A percentile compares a stretch with the other conserved stretches of the same genome.
These are phyloP conservation scores for Mythimna pallens DNA, from an alignment of 2,888 invertebrate species.

Conservation along the genomic window DNA sequence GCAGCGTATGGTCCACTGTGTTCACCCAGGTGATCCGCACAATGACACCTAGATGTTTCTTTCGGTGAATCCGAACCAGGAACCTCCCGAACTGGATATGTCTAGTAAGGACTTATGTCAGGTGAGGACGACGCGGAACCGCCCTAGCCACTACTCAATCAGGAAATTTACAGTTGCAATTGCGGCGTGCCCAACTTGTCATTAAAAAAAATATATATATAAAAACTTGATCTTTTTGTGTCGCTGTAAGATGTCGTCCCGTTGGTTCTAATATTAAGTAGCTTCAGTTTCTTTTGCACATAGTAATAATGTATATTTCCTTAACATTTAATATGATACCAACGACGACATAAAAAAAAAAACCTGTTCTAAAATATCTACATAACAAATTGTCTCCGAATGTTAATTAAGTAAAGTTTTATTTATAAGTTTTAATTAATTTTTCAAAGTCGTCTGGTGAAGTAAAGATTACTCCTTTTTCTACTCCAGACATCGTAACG, in stretches of 20 bases:
- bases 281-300: conserved; percentile 11
- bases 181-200: too few species aligned
- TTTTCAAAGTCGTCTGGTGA: background rate
- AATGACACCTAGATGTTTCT: too few species aligned
- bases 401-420: background rate
- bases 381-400: background rate
- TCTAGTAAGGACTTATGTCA: too few species aligned
- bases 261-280: conserved; percentile 13
- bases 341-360: conserved; percentile 13
- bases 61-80: too few species aligned
- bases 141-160: too few species aligned
- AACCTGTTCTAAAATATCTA: conserved; percentile 5
- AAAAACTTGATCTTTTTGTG: background rate
- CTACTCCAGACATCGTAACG: conserved; percentile 22
- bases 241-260: background rate
- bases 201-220: too few species aligned
- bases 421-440: background rate
- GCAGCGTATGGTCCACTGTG: too few species aligned
- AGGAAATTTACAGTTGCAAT: too few species aligned
- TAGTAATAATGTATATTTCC: conserved; percentile 33
- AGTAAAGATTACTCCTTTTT: background rate
- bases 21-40: too few species aligned
- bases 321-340: conserved; percentile 37
- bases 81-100: too few species aligned
- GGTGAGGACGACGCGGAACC: too few species aligned